Conservation (phyloP, 2,113 vertebrate species). For the Regulus satrapa region DNA sequence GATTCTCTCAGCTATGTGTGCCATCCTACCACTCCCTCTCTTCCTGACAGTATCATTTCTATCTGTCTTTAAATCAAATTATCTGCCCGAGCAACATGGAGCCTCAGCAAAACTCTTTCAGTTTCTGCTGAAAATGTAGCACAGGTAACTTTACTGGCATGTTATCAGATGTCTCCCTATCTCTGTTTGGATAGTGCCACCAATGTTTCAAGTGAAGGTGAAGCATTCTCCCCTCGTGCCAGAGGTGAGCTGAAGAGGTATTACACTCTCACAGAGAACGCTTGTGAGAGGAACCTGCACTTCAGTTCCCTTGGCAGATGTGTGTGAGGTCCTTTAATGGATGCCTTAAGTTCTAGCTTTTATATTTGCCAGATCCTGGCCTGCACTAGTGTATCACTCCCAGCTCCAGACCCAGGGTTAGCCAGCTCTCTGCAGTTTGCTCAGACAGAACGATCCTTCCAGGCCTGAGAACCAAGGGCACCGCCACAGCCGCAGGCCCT, state of each 20-base stretch:
- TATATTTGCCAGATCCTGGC: fast-evolving
- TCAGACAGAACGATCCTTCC: neutral
- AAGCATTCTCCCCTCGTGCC: neutral
- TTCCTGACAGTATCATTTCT: neutral
- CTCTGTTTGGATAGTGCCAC: neutral
- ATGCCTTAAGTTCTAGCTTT: neutral
- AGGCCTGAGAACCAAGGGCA: neutral
- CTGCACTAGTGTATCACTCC: neutral
- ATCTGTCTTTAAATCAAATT: neutral
- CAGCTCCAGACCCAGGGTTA: neutral
- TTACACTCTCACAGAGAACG: neutral
- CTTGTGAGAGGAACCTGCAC: neutral
- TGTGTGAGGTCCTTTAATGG: neutral
- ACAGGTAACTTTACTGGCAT: neutral
- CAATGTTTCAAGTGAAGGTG: neutral
- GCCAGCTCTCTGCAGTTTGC: neutral
- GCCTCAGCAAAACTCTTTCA: neutral
- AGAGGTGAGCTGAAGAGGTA: neutral
- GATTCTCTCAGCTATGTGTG: neutral
- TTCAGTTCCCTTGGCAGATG: neutral
- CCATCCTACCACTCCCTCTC: neutral
- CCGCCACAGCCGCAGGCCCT: neutral
- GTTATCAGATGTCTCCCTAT: neutral
- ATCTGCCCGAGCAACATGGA: neutral
- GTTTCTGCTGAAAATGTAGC: neutral